Conservation (phyloP, 2,113 vertebrate species). For the Podarcis cretensis region DNA sequence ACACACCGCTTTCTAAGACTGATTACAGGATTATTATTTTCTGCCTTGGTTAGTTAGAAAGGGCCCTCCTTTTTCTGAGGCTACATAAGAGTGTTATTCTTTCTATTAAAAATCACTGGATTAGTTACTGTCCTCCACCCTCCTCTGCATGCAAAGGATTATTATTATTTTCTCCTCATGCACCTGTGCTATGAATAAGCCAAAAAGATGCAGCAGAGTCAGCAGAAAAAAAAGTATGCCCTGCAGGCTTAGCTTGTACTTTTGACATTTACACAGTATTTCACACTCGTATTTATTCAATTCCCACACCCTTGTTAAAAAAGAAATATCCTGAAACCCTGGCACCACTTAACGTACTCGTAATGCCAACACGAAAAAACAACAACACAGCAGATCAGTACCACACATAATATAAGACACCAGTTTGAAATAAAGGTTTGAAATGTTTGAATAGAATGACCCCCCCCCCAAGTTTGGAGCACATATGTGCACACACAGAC, state of each 20-base stretch:
- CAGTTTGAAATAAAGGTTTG: slow-evolving; percentile 47
- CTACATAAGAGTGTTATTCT: not conserved
- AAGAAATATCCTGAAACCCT: slow-evolving; percentile 30
- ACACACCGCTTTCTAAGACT: not conserved
- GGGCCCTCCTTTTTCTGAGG: not conserved
- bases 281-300: slow-evolving; percentile 29
- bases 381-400: slow-evolving; percentile 12
- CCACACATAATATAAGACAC: not conserved
- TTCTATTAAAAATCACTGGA: not conserved
- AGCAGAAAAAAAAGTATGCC: not conserved
- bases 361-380: not conserved
- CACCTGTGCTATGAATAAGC: slow-evolving; percentile 56
- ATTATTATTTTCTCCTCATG: slow-evolving; percentile 28
- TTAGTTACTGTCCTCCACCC: not conserved
- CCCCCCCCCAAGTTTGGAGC: slow-evolving; percentile 26
- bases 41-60: not conserved
- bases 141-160: slow-evolving; percentile 1
- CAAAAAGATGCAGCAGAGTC: slow-evolving; percentile 22
- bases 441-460: slow-evolving; percentile 68
- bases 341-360: slow-evolving; percentile 36
- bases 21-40: not conserved
- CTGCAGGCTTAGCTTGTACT: slow-evolving; percentile 42
- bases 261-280: slow-evolving; percentile 45
- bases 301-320: not conserved
- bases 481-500: slow-evolving; percentile 2